Evolutionary conservation across 1,140 invertebrate genomes (phyloP).

Genomic region (Idris sp.): DNA sequence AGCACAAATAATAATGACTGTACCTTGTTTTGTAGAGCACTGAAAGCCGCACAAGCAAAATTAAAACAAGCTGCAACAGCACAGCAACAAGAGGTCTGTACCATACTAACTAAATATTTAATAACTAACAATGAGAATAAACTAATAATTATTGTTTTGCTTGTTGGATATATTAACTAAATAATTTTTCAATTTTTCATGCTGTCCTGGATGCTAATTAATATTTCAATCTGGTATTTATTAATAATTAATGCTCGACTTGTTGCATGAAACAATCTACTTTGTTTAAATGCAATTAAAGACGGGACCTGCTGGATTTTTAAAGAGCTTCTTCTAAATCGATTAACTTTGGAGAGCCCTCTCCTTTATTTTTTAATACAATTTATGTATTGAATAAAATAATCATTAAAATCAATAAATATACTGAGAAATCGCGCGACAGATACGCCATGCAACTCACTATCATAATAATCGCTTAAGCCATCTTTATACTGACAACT

Average conservation of each 20-base stretch:
- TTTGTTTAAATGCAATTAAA: too few relatives aligned
- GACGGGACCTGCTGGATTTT: constrained; percentile 91
- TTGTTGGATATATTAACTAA: too few relatives aligned
- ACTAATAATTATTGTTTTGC: background rate
- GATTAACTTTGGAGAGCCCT: constrained; percentile 72
- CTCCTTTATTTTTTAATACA: constrained; percentile 77
- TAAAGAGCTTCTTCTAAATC: constrained; percentile 92
- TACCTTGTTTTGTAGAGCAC: constrained; percentile 87
- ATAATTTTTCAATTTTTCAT: constrained; percentile 65
- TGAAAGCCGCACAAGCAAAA: constrained; percentile 92
- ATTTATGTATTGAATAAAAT: constrained; percentile 73
- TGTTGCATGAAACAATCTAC: constrained; percentile 10
- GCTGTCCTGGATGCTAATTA: constrained; percentile 66
- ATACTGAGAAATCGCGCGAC: constrained; percentile 64
- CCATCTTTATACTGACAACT: too few relatives aligned
- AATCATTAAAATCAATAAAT: constrained; percentile 48
- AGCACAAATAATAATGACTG: too few relatives aligned
- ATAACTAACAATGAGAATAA: too few relatives aligned
- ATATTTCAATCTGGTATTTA: constrained; percentile 23
- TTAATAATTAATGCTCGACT: background rate
- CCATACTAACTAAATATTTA: too few relatives aligned
- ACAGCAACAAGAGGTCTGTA: constrained; percentile 86
- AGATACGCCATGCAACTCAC: constrained; percentile 67
- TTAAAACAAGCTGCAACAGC: constrained; percentile 83
- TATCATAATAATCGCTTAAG: constrained; percentile 24